phyloP scores from a whole-genome alignment of 2,888 invertebrate species.

The Hydriomena furcata region DNA sequence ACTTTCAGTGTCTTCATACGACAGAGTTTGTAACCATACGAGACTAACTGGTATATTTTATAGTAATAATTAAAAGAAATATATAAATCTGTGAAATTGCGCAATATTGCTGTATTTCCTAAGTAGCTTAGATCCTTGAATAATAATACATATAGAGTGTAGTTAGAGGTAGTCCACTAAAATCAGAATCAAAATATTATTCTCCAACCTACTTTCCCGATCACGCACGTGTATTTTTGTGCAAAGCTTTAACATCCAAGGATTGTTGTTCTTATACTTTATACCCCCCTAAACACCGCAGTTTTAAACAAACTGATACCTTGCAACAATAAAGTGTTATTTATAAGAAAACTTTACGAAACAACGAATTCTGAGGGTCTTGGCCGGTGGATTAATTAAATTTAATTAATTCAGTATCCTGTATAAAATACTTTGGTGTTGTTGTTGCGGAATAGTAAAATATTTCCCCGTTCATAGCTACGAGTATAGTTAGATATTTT shows the following conservation, averaged over 20 bases:
- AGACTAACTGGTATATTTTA: no score
- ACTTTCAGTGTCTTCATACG: no score
- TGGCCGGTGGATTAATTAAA: conserved; percentile 40
- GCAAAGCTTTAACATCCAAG: conserved; percentile 4
- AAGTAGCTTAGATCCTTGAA: no score
- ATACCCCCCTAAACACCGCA: conserved; percentile 16
- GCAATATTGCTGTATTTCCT: no score
- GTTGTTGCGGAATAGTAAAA: conserved; percentile 20
- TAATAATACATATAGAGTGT: no score
- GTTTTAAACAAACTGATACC: conserved; percentile 39
- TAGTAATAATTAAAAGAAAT: no score
- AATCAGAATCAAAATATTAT: no score
- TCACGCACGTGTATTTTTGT: no score
- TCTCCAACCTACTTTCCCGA: no score
- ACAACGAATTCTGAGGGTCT: conserved; percentile 39
- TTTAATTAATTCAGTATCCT: conserved; percentile 39
- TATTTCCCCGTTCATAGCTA: conserved; percentile 11
- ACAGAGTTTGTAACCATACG: no score
- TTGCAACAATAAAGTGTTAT: conserved; percentile 41
- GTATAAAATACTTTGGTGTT: conserved; percentile 36
- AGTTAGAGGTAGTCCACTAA: no score
- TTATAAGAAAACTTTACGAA: conserved; percentile 43
- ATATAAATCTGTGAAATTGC: no score
- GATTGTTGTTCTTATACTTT: conserved; percentile 1
- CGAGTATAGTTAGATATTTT: not conserved